Base-by-base conservation (phyloP, 1,140 invertebrate genomes). In the Zeugodacus cucurbitae region DNA sequence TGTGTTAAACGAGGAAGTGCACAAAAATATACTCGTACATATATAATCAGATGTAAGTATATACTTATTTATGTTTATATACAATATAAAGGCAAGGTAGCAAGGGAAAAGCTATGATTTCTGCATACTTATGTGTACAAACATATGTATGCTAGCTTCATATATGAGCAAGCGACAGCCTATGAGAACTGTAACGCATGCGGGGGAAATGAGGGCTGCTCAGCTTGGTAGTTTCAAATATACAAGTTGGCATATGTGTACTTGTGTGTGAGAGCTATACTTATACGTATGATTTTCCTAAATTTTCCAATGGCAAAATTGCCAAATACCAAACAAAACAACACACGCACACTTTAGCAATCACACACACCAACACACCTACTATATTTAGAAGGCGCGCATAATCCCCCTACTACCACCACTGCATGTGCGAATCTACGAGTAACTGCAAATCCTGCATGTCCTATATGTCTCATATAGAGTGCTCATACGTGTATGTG, bases 251-350 rank as follows among this genome's bases (percentile, higher is more conserved):
- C 2, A 29, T 82, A 5, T 54, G 4, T 82, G 6, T 48, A 29
- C 22, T 17, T 26, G 8, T 64, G 26, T 64, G 59, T 64, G 59
- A 26, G 3, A 29, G 26, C n/a, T 32, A 20, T 22, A 78, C 0
- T n/a, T n/a, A n/a, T 74, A 44, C n/a, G 20, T 44, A 26, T 48
- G 74, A n/a, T 3, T 82, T 82, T 54, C n/a, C 17, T 20, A 7
- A 29, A 86, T 86, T 86, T 86, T 86, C 85, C 85, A 86, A 86
- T 86, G 57, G 57, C 85, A 11, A 58, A 59, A 59, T 86, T 86
- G 85, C 29, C 48, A 59, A 86, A 86, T 82, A n/a, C 70, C 70
- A 74, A 41, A 44, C 14, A 74, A n/a, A 8, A 22, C 8, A 34
- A 0, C 2, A 74, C 34, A 67, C 62, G 34, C 67, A 20, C 67